phyloP scores from a whole-genome alignment of 2,797 vertebrate species.

The Sebastes dallii region DNA sequence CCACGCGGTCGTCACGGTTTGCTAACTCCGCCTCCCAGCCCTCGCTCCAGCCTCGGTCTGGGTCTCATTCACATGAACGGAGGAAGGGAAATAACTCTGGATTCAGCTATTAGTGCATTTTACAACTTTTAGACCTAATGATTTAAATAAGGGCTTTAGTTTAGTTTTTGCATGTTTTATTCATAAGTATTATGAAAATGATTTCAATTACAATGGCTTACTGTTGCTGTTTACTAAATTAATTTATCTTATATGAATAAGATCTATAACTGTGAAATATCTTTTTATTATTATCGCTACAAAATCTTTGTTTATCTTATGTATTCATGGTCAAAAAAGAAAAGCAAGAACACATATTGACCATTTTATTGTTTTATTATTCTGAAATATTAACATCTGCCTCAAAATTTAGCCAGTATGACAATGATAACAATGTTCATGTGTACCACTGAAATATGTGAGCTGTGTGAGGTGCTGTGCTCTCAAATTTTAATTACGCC shows the following conservation, averaged over 20 bases:
- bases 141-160: too few relatives aligned
- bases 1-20: too few relatives aligned
- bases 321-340: not conserved
- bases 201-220: not conserved
- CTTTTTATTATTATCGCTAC: not conserved
- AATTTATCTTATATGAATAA: not conserved
- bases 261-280: not conserved
- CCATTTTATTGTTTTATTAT: not conserved
- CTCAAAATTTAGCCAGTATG: slow-evolving; percentile 9
- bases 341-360: not conserved
- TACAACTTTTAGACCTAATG: too few relatives aligned
- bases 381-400: not conserved
- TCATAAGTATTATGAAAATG: not conserved
- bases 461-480: slow-evolving; percentile 4
- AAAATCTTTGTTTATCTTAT: not conserved
- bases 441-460: slow-evolving; percentile 14
- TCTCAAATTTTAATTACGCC: slow-evolving; percentile 42
- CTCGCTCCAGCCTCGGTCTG: too few relatives aligned
- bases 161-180: not conserved
- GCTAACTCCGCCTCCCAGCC: too few relatives aligned
- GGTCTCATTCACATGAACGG: too few relatives aligned
- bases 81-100: too few relatives aligned
- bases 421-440: not conserved
- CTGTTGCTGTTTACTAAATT: not conserved
- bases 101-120: too few relatives aligned